Evolutionary conservation across 2,113 vertebrate species (phyloP), one percentile per base, ranked within the genome.

Genomic region (Prionailurus viverrinus): DNA sequence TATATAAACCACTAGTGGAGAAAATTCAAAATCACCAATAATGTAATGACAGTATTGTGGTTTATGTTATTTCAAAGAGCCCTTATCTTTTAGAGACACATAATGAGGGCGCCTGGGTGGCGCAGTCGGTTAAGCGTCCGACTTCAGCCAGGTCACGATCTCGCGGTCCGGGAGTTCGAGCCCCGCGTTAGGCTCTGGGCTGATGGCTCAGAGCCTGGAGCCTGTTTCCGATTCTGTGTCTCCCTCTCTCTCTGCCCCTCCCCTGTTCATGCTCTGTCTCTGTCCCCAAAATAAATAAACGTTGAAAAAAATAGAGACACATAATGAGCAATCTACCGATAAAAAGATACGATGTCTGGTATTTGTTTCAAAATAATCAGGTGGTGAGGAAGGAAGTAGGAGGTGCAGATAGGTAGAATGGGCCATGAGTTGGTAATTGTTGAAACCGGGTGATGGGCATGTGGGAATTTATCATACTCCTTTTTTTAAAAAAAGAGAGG

Each of bases 311-410:
- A 36, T 88, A 84, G n/a, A 93, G 48, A 53, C 83, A 84, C 19
- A 39, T 48, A 19, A 4, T 71, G 23, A 96, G 76, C 87, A 89
- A 51, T 73, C 18, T 87, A 61, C 74, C 74, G 53, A 78, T 92
- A 66, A 91, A 95, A 92, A 51, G 48, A 91, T 65, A 31, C 4
- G 29, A 74, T 68, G 51, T 95, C 79, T 95, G 53, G 18, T 4
- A 95, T 89, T 87, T 78, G 45, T 92, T 90, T 95, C 41, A 95
- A 53, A 95, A 83, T 80, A 83, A 74, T 65, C 19, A 33, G 51
- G 15, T 10, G 39, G 1, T 36, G 48, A n/a, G n/a, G 68, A 78
- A 95, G 80, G 39, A 96, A 95, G 76, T 51, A 61, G 90, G 74
- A 87, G 63, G 51, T 10, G 2, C 39, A 69, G 53, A 41, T 1